Conservation (phyloP, 2,113 vertebrate species). For the Emydura subglobosa region DNA sequence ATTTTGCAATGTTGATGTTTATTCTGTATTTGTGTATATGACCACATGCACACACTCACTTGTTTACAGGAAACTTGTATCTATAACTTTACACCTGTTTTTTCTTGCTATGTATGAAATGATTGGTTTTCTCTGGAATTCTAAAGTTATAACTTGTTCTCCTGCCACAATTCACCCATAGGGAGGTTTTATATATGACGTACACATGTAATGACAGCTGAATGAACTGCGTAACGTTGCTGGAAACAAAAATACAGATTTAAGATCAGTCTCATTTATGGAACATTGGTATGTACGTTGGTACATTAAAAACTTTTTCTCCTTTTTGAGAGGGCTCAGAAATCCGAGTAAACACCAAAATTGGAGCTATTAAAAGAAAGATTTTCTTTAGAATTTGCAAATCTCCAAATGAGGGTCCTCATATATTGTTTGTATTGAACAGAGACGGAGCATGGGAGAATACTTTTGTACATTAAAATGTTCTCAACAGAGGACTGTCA, state of each 20-base stretch:
- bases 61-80: not conserved
- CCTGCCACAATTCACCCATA: not conserved
- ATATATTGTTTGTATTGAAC: not conserved
- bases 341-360: no score
- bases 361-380: not conserved
- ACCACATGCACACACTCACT: not conserved
- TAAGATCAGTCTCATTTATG: not conserved
- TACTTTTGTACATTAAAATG: not conserved
- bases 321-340: not conserved
- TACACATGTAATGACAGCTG: not conserved
- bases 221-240: not conserved
- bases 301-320: not conserved
- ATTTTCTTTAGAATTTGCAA: not conserved
- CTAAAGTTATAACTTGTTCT: not conserved
- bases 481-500: not conserved
- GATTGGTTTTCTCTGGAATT: not conserved
- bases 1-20: not conserved
- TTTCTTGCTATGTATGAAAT: not conserved
- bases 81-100: not conserved
- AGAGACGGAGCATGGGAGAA: not conserved
- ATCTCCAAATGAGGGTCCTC: not conserved
- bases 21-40: not conserved
- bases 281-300: no score
- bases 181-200: not conserved
- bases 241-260: not conserved